These are phyloP conservation scores for Campylomormyrus numenius DNA, from an alignment of 2,113 vertebrate genomes.

Conservation along the genomic window DNA sequence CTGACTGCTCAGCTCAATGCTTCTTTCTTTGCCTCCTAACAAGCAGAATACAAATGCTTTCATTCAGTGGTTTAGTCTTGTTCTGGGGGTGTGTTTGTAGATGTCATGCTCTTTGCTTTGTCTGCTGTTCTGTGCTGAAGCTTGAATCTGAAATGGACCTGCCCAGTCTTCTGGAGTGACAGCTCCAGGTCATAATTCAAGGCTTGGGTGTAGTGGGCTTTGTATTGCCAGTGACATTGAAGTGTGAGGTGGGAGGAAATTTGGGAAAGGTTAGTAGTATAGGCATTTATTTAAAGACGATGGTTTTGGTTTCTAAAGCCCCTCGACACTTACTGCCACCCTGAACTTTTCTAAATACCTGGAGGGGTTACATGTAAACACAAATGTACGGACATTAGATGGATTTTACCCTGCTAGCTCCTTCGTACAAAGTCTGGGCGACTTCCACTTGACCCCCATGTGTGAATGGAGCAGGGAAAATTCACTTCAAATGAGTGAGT, in stretches of 20 bases:
- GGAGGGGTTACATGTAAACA: background rate
- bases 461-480: background rate
- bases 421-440: background rate
- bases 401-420: background rate
- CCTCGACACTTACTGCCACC: background rate
- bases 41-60: slow-evolving; percentile 14
- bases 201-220: background rate
- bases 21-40: slow-evolving; percentile 9
- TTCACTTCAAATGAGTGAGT: background rate
- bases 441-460: background rate
- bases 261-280: background rate
- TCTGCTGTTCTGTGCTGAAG: background rate
- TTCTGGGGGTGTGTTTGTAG: background rate
- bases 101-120: background rate
- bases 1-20: slow-evolving; percentile 16
- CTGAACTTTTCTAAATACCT: background rate
- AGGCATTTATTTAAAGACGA: background rate
- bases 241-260: background rate
- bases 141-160: background rate
- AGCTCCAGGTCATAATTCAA: background rate
- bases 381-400: background rate
- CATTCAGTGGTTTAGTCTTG: slow-evolving; percentile 20
- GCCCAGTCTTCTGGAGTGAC: background rate
- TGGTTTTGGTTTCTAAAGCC: background rate
- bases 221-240: background rate